Base-by-base conservation (phyloP, 2,888 invertebrate genomes). In the Anodontia alba region DNA sequence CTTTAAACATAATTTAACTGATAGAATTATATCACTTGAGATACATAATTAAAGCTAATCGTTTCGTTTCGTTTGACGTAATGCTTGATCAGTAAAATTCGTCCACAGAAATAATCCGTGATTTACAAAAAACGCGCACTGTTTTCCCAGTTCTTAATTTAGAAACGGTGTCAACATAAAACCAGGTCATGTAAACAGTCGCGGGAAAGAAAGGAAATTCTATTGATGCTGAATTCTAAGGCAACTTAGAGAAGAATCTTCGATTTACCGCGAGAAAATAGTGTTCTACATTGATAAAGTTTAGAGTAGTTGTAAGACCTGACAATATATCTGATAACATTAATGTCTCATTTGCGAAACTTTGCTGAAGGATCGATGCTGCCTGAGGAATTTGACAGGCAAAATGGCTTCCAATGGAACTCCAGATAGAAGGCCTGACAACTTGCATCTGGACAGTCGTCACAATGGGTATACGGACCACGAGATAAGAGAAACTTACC, bases 191-290 rank as follows among this genome's bases (percentile, higher is more conserved):
- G 38, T 76, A 87, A 85, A 87, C 85, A 87, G 70, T 85, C 81
- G 87, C 87, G 87, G 87, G 87, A 87, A 84, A 62, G 80, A 80
- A 80, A 80, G 84, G 82, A 76, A n/a, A 80, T 82, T 87, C 80
- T 84, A 81, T 26, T 57, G 57, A n/a, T n/a, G n/a, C n/a, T n/a
- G n/a, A n/a, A n/a, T n/a, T n/a, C n/a, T n/a, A n/a, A n/a, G n/a
- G n/a, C n/a, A n/a, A n/a, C n/a, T n/a, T n/a, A n/a, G n/a, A n/a
- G n/a, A n/a, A n/a, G n/a, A n/a, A n/a, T n/a, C n/a, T n/a, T n/a
- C n/a, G n/a, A n/a, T n/a, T n/a, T n/a, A n/a, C n/a, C n/a, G n/a
- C n/a, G n/a, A n/a, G n/a, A n/a, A n/a, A n/a, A n/a, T n/a, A n/a
- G n/a, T n/a, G n/a, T n/a, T n/a, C n/a, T n/a, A n/a, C n/a, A n/a